Evolutionary conservation across 2,888 invertebrate species (phyloP), one percentile per base, ranked within the genome.

Genomic region (Pollenia angustigena): DNA sequence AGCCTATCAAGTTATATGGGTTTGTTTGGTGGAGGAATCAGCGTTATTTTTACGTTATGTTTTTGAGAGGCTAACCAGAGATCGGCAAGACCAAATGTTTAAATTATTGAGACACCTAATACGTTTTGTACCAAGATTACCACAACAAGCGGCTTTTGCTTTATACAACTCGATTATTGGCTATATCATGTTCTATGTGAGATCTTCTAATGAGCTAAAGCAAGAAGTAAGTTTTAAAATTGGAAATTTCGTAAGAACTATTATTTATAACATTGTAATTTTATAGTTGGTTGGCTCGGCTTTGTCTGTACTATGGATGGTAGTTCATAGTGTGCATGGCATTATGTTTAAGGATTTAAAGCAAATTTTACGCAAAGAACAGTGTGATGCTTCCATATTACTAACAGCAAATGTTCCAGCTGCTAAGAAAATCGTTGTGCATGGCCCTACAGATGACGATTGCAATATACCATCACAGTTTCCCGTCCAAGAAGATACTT

Each of bases 331-430:
- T 92, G 99, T 99, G 0, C 98, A 99, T 91, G 99, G 99, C 18
- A 98, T 99, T 85, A 99, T 99, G 97, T 99, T 99, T 92, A 99
- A 99, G 94, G 99, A 99, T 94, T 94, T 99, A 32, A 99, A 99
- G 91, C 99, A 99, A 94, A 99, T 99, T 88, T 94, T 99, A 88
- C 95, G 99, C 76, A 99, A 99, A 92, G 99, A 99, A 92, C 99
- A 99, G 92, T 99, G 99, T 92, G 99, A 99, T 93, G 99, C 99
- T 0, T 98, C 99, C 0, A 97, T 99, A 90, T 94, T 99, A 88
- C 95, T 99, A 1, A 99, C 99, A 0, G 99, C 99, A 6, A 99
- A 99, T 94, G 99, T 99, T 16, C 99, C 99, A 0, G 99, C 99
- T 1, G 99, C 99, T 0, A 99, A 99, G 94, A 99, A 99, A 94